Evolutionary conservation across 2,113 vertebrate species (phyloP).

Genomic region (Shinisaurus crocodilurus): DNA sequence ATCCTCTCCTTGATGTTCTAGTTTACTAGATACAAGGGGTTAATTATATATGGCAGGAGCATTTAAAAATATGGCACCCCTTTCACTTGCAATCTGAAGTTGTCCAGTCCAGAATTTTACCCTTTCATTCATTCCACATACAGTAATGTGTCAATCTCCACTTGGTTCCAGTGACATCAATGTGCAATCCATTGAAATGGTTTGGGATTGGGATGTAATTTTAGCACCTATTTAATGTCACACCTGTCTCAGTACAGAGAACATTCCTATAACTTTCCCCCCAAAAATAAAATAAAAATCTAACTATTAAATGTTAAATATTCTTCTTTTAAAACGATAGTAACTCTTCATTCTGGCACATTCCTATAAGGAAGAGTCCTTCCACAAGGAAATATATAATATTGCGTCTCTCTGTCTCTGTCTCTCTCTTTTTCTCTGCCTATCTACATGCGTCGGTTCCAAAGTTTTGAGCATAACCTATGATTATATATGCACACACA

Average conservation of each 20-base stretch:
- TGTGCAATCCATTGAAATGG: not conserved
- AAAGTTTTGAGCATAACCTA: not conserved
- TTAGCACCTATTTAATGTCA: not conserved
- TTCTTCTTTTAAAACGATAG: not conserved
- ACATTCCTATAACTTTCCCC: not conserved
- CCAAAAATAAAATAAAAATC: too few relatives aligned
- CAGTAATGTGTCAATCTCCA: not conserved
- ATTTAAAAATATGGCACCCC: not conserved
- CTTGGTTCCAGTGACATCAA: not conserved
- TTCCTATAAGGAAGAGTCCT: not conserved
- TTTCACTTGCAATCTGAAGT: not conserved
- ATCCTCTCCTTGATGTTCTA: too few relatives aligned
- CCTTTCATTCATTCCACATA: too few relatives aligned
- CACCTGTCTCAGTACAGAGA: not conserved
- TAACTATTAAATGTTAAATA: not conserved
- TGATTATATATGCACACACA: not conserved
- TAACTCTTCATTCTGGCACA: not conserved
- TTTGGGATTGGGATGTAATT: not conserved
- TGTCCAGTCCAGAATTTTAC: not conserved
- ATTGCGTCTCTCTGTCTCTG: not conserved
- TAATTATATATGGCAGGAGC: not conserved
- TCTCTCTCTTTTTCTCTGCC: not conserved
- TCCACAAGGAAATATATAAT: not conserved
- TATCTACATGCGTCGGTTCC: not conserved
- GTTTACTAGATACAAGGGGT: not conserved